Conservation (phyloP, 2,888 invertebrate species). For the Aphelenchoides bicaudatus region DNA sequence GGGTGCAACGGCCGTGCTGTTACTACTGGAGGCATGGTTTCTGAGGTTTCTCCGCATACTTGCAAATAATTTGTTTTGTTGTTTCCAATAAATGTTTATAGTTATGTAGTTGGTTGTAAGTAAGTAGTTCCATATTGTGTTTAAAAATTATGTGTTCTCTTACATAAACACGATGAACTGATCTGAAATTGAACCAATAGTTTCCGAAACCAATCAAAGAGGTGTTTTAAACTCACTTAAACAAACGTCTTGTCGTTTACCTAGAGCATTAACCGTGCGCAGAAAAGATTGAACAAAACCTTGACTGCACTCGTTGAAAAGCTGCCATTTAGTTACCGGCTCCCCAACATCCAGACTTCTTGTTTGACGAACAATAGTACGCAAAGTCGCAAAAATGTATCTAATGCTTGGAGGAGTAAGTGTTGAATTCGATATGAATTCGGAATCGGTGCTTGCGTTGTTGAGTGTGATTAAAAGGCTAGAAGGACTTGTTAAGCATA, state of each 20-base stretch:
- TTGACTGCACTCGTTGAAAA: constrained; percentile 31
- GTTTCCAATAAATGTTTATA: too few relatives aligned
- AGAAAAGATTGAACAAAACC: constrained; percentile 32
- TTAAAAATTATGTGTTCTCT: not conserved
- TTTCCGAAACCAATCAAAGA: too few relatives aligned
- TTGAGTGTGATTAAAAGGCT: too few relatives aligned
- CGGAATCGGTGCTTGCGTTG: too few relatives aligned
- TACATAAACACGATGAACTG: not conserved
- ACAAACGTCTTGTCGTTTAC: constrained; percentile 23
- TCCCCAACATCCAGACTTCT: not conserved
- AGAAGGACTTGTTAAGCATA: too few relatives aligned
- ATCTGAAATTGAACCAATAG: too few relatives aligned
- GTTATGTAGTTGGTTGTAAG: too few relatives aligned
- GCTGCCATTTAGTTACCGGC: constrained; percentile 25
- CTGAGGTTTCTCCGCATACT: too few relatives aligned
- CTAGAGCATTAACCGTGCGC: constrained; percentile 28
- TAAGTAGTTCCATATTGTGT: constrained; percentile 30
- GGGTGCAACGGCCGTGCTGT: too few relatives aligned
- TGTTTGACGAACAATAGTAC: constrained; percentile 12
- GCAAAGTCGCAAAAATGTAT: constrained; percentile 15
- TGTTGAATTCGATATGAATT: too few relatives aligned
- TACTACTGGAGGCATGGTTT: too few relatives aligned
- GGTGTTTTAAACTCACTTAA: constrained; percentile 32
- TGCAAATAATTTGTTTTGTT: too few relatives aligned
- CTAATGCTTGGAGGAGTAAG: not conserved